Conservation (phyloP, 1,140 invertebrate genomes). For the Diorhabda carinulata region DNA sequence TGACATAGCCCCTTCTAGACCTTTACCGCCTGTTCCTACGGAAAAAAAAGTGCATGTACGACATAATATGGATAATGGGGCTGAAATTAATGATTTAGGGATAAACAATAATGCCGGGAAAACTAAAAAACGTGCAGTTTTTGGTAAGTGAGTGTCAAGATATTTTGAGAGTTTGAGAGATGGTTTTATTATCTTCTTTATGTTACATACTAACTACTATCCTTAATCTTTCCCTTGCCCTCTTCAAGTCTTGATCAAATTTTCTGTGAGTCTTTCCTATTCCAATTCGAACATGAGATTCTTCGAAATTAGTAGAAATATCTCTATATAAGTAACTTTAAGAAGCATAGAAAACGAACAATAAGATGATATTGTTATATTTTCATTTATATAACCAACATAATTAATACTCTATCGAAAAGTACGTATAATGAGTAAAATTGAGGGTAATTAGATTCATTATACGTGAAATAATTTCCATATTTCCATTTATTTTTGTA, state of each 20-base stretch:
- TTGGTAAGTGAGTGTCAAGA: conserved; percentile 34
- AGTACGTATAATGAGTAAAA: too few species aligned
- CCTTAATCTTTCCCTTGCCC: not conserved
- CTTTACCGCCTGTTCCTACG: conserved; percentile 40
- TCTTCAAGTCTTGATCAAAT: not conserved
- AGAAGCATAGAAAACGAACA: too few species aligned
- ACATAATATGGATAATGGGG: conserved; percentile 34
- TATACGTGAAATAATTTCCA: too few species aligned
- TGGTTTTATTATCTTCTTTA: not conserved
- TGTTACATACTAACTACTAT: not conserved
- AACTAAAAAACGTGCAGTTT: conserved; percentile 31
- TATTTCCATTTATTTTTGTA: too few species aligned
- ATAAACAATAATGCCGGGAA: conserved; percentile 50
- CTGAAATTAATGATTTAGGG: conserved; percentile 61
- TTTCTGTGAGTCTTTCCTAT: not conserved
- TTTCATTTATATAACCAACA: too few species aligned
- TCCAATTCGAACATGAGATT: not conserved
- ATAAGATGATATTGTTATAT: too few species aligned
- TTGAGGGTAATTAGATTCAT: too few species aligned
- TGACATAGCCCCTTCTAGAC: conserved; percentile 28
- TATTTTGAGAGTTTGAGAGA: conserved; percentile 12
- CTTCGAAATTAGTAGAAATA: not conserved
- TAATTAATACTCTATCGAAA: too few species aligned
- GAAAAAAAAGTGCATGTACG: conserved; percentile 17
- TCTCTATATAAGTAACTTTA: not conserved